phyloP scores from a whole-genome alignment of 2,888 invertebrate genomes.

The Lampropteryx suffumata region DNA sequence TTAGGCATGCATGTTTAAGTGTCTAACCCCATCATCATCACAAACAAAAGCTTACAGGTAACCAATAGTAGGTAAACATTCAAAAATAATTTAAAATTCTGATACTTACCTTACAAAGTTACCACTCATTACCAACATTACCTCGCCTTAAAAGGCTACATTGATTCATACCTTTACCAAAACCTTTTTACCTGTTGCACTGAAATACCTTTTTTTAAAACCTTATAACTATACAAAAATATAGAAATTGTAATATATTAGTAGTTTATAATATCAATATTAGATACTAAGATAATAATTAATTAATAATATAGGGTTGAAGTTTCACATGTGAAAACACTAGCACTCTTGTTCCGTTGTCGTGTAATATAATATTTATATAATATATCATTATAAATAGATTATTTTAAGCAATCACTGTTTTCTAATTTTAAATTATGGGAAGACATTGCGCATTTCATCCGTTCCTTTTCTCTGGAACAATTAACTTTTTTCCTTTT shows the following conservation, averaged over 20 bases:
- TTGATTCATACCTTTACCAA: constrained; percentile 60
- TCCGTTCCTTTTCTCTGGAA: constrained; percentile 78
- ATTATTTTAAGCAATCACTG: constrained; percentile 79
- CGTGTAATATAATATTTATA: constrained; percentile 74
- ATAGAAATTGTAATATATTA: constrained; percentile 69
- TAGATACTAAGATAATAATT: constrained; percentile 71
- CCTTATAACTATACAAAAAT: constrained; percentile 63
- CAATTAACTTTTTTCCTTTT: constrained; percentile 61
- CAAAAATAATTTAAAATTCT: constrained; percentile 39
- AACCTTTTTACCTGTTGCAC: constrained; percentile 77
- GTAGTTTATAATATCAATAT: constrained; percentile 76
- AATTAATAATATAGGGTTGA: constrained; percentile 72
- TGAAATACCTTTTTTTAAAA: constrained; percentile 64
- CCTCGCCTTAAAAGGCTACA: constrained; percentile 78
- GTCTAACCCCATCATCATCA: constrained; percentile 60
- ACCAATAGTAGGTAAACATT: constrained; percentile 41
- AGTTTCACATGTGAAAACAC: constrained; percentile 83
- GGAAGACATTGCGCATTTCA: constrained; percentile 84
- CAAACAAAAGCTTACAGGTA: constrained; percentile 61
- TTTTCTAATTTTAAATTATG: constrained; percentile 77
- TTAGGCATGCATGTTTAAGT: constrained; percentile 64
- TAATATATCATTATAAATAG: constrained; percentile 68
- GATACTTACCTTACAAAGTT: constrained; percentile 62
- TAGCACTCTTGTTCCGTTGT: constrained; percentile 80
- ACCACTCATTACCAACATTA: constrained; percentile 40